Conservation (phyloP, 2,113 vertebrate species). For the Syngnathus scovelli region DNA sequence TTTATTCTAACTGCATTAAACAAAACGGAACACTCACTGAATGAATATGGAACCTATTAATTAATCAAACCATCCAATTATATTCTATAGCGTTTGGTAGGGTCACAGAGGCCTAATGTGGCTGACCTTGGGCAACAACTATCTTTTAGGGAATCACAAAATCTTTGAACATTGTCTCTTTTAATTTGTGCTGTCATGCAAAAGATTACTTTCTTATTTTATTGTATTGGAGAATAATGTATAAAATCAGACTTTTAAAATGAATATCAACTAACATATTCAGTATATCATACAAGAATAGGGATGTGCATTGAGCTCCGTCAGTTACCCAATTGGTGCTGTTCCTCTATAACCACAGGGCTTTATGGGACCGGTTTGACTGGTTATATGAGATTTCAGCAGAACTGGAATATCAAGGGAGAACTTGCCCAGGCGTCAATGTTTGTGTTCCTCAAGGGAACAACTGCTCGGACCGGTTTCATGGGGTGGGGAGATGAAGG, state of each 20-base stretch:
- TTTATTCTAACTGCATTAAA: not conserved
- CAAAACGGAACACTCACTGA: too few relatives aligned
- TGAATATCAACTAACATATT: not conserved
- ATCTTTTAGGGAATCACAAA: constrained; percentile 37
- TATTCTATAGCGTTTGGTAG: too few relatives aligned
- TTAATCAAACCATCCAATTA: too few relatives aligned
- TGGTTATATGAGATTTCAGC: constrained; percentile 71
- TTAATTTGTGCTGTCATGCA: not conserved
- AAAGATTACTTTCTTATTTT: not conserved
- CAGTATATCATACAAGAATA: not conserved
- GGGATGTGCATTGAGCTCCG: not conserved
- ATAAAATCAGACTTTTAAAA: not conserved
- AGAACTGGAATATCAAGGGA: constrained; percentile 75
- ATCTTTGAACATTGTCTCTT: not conserved
- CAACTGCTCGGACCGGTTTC: constrained; percentile 70
- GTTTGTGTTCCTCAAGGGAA: constrained; percentile 69
- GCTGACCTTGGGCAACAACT: too few relatives aligned
- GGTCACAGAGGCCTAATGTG: too few relatives aligned
- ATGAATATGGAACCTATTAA: too few relatives aligned
- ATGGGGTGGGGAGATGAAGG: constrained; percentile 54
- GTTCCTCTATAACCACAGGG: constrained; percentile 36
- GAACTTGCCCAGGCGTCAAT: constrained; percentile 66
- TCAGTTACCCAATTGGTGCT: constrained; percentile 15
- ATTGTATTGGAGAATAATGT: not conserved
- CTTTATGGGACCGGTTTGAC: constrained; percentile 55